These are phyloP conservation scores for Pitta sordida DNA, from an alignment of 2,113 vertebrate genomes.

Conservation along the genomic window DNA sequence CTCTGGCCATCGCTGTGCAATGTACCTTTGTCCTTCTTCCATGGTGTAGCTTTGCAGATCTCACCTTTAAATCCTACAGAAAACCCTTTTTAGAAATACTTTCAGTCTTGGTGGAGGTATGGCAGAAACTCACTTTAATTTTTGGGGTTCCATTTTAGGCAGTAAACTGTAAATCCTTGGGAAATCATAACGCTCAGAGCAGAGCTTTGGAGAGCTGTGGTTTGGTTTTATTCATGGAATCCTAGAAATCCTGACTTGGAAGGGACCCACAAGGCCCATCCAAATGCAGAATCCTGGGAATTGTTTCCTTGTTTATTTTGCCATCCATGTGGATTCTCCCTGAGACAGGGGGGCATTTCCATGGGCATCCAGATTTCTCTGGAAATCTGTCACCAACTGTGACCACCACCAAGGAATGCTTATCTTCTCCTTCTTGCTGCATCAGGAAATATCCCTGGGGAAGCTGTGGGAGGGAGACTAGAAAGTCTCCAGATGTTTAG, in stretches of 20 bases:
- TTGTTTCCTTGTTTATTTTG: neutral
- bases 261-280: neutral
- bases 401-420: neutral
- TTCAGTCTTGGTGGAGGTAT: neutral
- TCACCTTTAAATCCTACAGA: neutral
- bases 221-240: neutral
- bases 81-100: neutral
- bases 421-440: neutral
- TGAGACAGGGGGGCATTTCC: neutral
- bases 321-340: neutral
- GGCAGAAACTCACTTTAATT: neutral
- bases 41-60: neutral
- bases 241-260: neutral
- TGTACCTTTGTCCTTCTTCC: neutral
- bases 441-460: conserved; percentile 9
- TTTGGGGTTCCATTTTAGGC: neutral
- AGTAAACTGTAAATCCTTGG: neutral
- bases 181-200: neutral
- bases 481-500: neutral
- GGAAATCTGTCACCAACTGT: neutral
- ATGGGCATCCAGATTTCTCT: neutral
- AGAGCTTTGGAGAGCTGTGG: neutral
- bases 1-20: conserved; percentile 51
- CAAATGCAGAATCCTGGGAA: neutral
- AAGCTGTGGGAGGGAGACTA: conserved; percentile 8